These are phyloP conservation scores for Mimachlamys varia DNA, from an alignment of 2,888 invertebrate genomes.

Conservation along the genomic window DNA sequence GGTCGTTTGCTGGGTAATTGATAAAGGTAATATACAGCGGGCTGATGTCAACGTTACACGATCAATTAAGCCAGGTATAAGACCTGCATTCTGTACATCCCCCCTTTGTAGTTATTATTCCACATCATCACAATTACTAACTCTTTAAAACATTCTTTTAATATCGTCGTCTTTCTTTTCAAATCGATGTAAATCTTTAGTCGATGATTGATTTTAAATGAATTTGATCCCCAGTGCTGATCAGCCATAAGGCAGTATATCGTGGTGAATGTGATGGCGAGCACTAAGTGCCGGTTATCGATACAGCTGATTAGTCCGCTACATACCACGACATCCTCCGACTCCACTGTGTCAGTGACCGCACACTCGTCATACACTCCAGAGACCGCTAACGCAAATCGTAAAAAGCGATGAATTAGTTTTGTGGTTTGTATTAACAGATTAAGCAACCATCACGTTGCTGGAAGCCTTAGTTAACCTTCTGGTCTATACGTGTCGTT, in stretches of 20 bases:
- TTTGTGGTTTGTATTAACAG: slow-evolving; percentile 12
- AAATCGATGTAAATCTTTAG: background rate
- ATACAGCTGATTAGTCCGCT: background rate
- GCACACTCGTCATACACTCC: background rate
- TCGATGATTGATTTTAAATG: background rate
- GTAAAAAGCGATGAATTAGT: background rate
- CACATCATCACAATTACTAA: background rate
- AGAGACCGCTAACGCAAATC: background rate
- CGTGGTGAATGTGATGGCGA: background rate
- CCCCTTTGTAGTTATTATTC: no score
- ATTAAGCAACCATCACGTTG: background rate
- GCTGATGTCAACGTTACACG: no score
- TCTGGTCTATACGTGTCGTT: background rate
- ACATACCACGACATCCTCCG: background rate
- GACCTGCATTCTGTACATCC: no score
- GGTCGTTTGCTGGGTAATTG: no score
- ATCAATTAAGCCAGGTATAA: no score
- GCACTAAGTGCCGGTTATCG: background rate
- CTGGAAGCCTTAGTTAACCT: background rate
- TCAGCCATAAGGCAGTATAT: no score
- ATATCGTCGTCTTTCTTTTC: background rate
- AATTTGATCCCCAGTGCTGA: background rate
- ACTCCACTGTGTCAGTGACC: background rate
- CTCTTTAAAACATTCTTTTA: background rate
- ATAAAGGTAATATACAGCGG: no score